Base-by-base conservation (phyloP, 2,113 vertebrate genomes). In the Bujurquina vittata region DNA sequence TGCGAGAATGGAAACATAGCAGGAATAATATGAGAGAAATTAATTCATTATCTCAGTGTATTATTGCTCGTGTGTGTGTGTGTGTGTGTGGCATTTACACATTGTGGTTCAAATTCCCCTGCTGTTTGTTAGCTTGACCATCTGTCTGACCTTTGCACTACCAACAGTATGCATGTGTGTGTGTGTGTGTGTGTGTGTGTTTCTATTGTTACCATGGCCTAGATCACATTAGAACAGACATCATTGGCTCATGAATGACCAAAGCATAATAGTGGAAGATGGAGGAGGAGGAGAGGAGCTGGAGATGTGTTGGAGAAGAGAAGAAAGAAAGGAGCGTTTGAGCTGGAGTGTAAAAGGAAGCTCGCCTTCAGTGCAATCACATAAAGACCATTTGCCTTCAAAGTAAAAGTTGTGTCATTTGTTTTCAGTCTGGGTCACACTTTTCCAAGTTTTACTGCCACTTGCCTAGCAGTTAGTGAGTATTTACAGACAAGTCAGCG, bases 61-160 rank as follows among this genome's bases (percentile, higher is more conserved):
- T 57, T 37, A 17, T 11, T 62, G n/a, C 58, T 57, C 15, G 22
- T 17, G 12, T 63, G 22, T 22, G 43, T 63, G 59, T 40, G 65
- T 75, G 56, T 67, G 23, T 20, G 40, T 49, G 56, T 26, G 26
- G 37, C 15, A 29, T 75, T 55, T 63, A n/a, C 46, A 55, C 12
- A 60, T 67, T 11, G 18, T 14, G 22, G 77, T 46, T 54, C 77
- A n/a, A 81, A 77, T 84, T 84, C 46, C 17, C 84, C 84, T 84
- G 78, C 74, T 79, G 75, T 89, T 81, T 79, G 55, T 81, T 69
- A 81, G 84, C 81, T 75, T 87, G 81, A 81, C 81, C 84, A 76
- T 84, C 84, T 87, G 84, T 72, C 81, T 87, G 84, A 89, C 87
- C 81, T 75, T 69, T 46, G 10, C 77, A 67, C 77, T 78, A 40